phyloP scores from a whole-genome alignment of 1,140 invertebrate genomes.

The Elysia chlorotica region DNA sequence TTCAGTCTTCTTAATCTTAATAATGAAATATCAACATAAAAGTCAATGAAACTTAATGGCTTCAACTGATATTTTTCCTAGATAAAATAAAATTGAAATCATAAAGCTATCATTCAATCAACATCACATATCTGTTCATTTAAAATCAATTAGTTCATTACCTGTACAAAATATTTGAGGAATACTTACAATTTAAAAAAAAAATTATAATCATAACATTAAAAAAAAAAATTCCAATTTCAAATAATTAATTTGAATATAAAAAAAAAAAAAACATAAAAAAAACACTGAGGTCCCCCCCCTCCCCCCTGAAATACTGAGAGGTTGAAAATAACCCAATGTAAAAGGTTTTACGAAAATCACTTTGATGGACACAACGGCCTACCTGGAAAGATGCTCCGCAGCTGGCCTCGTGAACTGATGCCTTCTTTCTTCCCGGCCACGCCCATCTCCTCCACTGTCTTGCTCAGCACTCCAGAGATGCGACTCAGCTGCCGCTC shows the following conservation, averaged over 20 bases:
- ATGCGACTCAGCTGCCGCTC: conserved; percentile 43
- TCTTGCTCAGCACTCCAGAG: conserved; percentile 39
- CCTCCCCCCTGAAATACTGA: not conserved
- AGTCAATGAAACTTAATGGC: too few species aligned
- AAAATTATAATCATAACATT: too few species aligned
- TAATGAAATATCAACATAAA: too few species aligned
- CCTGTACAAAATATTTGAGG: too few species aligned
- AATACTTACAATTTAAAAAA: too few species aligned
- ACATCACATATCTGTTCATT: too few species aligned
- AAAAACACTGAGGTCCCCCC: not conserved
- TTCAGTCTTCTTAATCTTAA: too few species aligned
- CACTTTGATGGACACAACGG: not conserved
- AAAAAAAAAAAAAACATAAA: not conserved
- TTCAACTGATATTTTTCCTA: too few species aligned
- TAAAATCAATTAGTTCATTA: too few species aligned
- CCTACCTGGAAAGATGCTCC: conserved; percentile 47
- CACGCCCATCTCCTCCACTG: conserved; percentile 24
- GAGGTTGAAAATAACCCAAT: not conserved
- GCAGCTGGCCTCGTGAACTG: conserved; percentile 7
- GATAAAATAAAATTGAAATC: too few species aligned
- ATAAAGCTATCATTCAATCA: too few species aligned
- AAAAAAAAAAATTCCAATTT: not conserved
- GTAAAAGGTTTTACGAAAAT: not conserved
- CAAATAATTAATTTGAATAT: not conserved
- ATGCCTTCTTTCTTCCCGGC: not conserved